Evolutionary conservation across 2,888 invertebrate species (phyloP).

Genomic region (Aelia acuminata): DNA sequence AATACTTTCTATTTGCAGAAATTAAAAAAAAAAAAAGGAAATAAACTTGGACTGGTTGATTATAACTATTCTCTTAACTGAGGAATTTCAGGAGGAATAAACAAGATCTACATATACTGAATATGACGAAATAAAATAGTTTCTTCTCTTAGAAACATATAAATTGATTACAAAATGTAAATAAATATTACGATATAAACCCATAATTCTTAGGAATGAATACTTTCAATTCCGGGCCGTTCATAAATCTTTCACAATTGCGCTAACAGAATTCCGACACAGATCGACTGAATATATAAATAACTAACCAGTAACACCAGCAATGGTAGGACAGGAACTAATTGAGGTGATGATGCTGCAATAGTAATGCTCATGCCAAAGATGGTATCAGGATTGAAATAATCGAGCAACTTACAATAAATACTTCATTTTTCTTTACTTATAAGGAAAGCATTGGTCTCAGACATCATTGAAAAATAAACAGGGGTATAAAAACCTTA

Average conservation of each 20-base stretch:
- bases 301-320: no score
- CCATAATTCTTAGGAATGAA: background rate
- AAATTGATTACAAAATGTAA: background rate
- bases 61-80: background rate
- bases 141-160: background rate
- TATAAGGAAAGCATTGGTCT: no score
- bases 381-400: background rate
- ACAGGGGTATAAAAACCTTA: no score
- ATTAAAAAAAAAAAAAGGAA: no score
- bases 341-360: background rate
- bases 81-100: background rate
- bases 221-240: background rate
- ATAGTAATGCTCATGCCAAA: background rate
- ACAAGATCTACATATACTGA: background rate
- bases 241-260: background rate
- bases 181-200: background rate
- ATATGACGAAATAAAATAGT: background rate
- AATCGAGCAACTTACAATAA: background rate
- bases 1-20: no score
- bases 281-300: no score
- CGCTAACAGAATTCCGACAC: slow-evolving; percentile 14
- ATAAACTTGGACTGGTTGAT: no score
- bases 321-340: background rate
- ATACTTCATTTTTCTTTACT: no score
- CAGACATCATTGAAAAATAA: no score